Percentiles rank a stretch among this genome's conserved stretches.
These are phyloP conservation scores for Muraenolepis orangiensis DNA, from an alignment of 2,797 vertebrate genomes.

Conservation along the genomic window DNA sequence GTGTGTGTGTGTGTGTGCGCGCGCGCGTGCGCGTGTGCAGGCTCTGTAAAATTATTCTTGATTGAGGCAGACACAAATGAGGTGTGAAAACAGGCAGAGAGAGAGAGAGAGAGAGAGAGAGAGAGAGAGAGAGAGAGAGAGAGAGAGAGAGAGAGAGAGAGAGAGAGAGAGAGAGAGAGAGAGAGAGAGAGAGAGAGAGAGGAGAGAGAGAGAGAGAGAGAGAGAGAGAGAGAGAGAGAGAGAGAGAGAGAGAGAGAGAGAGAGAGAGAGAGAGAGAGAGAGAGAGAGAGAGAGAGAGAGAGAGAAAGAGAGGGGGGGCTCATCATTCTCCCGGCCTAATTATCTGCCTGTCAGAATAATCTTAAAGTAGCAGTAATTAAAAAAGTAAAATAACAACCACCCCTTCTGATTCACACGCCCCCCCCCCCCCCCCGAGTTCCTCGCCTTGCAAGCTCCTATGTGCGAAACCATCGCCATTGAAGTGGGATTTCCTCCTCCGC, in stretches of 20 bases:
- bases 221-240: too few relatives aligned
- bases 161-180: too few relatives aligned
- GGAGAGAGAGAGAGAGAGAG: background rate
- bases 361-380: conserved; percentile 18
- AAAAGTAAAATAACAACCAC: background rate
- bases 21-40: conserved; percentile 20
- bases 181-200: background rate
- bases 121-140: background rate
- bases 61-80: conserved; percentile 39
- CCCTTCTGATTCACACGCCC: background rate
- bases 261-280: conserved; percentile 15
- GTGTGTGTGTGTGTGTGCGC: background rate
- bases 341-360: conserved; percentile 27
- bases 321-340: conserved; percentile 24
- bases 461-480: background rate
- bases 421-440: conserved; percentile 4
- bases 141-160: conserved; percentile 16
- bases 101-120: too few relatives aligned
- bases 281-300: conserved; percentile 10
- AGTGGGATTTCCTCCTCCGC: conserved; percentile 7
- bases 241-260: background rate
- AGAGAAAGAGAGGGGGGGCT: conserved; percentile 13
- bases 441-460: background rate
- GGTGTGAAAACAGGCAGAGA: conserved; percentile 41
- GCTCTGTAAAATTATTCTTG: conserved; percentile 17